Evolutionary conservation across 2,888 invertebrate genomes (phyloP).

Genomic region (Diarsia brunnea): DNA sequence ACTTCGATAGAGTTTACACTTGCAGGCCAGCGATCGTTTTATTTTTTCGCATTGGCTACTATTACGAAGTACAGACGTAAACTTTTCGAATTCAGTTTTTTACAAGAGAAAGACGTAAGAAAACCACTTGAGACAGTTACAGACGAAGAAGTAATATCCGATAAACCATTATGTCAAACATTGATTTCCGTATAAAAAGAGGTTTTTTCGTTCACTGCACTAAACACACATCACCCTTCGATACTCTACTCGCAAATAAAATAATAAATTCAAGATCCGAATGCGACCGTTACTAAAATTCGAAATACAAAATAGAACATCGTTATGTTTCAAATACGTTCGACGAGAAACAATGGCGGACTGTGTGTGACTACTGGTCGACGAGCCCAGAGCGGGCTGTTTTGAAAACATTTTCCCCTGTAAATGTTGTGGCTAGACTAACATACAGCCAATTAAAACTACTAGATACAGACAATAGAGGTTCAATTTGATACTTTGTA

Average conservation of each 20-base stretch:
- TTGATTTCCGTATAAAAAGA: neutral
- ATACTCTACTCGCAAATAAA: constrained; percentile 32
- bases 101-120: constrained; percentile 4
- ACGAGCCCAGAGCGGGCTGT: constrained; percentile 55
- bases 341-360: constrained; percentile 71
- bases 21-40: constrained; percentile 35
- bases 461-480: constrained; percentile 66
- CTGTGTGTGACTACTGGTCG: constrained; percentile 58
- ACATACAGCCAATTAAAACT: constrained; percentile 61
- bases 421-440: constrained; percentile 68
- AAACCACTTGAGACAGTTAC: neutral
- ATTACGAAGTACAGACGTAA: constrained; percentile 17
- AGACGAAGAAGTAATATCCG: neutral
- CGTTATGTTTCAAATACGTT: constrained; percentile 66
- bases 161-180: constrained; percentile 35
- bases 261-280: constrained; percentile 49
- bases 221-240: constrained; percentile 36
- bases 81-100: neutral
- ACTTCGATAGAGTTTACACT: constrained; percentile 55
- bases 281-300: constrained; percentile 60
- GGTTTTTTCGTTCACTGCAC: constrained; percentile 46
- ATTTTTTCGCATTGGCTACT: constrained; percentile 28
- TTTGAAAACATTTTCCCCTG: constrained; percentile 71
- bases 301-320: constrained; percentile 59
- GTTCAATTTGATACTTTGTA: constrained; percentile 63